These are phyloP conservation scores for Rhegmatorhina hoffmannsi DNA, from an alignment of 2,113 vertebrate genomes.

Conservation along the genomic window DNA sequence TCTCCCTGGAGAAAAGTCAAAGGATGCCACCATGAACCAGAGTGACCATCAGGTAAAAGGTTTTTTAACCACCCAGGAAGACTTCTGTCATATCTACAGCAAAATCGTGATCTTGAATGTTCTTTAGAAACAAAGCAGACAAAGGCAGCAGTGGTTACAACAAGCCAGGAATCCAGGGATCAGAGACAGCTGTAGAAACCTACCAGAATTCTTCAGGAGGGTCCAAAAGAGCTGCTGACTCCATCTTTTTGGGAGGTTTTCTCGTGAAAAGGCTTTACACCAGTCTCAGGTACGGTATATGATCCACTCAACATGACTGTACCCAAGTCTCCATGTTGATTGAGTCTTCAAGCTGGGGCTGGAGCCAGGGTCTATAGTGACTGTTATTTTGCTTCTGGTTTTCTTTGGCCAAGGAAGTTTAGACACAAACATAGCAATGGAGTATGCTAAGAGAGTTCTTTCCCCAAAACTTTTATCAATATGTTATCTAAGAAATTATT, in stretches of 20 bases:
- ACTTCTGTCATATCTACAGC: neutral
- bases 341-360: neutral
- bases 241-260: neutral
- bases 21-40: neutral
- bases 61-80: neutral
- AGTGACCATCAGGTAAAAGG: neutral
- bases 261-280: neutral
- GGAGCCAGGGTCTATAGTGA: neutral
- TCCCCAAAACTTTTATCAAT: neutral
- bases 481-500: neutral
- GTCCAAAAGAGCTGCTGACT: neutral
- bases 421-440: neutral
- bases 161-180: neutral
- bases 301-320: neutral
- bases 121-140: neutral
- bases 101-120: neutral
- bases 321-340: neutral
- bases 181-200: neutral
- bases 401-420: neutral
- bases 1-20: neutral
- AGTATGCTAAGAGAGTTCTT: neutral
- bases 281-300: neutral
- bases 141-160: neutral
- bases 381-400: neutral
- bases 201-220: neutral